Base-by-base conservation (phyloP, 2,888 invertebrate genomes). In the Mystacides longicornis region DNA sequence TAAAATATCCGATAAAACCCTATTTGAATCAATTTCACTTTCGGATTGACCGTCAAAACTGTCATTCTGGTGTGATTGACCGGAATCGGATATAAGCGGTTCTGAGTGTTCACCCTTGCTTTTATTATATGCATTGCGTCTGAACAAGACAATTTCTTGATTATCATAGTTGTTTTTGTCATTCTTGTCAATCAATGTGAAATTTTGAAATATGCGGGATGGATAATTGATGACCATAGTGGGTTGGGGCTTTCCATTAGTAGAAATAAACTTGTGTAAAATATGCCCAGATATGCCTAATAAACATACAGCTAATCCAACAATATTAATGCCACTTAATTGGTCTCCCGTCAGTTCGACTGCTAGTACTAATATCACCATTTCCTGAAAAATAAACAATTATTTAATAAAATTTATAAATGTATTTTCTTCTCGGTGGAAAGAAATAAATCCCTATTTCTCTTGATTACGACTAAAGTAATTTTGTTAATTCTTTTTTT, bases 291-390 rank as follows among this genome's bases (percentile, higher is more conserved):
- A 79, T 63, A 98, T 96, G 52, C 98, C 98, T 48, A 86, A 77
- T 60, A 99, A 75, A 67, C 97, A 98, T 53, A 96, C 75, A 7
- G 87, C 71, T 58, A 99, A 75, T 0, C 99, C 99, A 4, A 89
- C 71, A 22, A 86, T 81, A 74, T 98, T 99, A 52, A 95, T 73
- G 2, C 78, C 67, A 57, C 86, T 89, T 67, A 98, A 80, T 66
- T 83, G 80, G 68, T 98, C 97, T 7, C 92, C 91, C 65, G 90
- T 91, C 64, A 88, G 82, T 66, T 86, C 81, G 51, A 93, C 89
- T 1, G 97, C 98, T 64, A 98, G 73, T 48, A 87, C 83, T 64
- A 99, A 76, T 60, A 93, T 94, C 67, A 89, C 87, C 67, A 97
- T 86, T 79, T 99, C 98, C 94, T 96, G 73, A 14, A 79, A 79